Conservation (phyloP, 2,888 invertebrate species). For the Diplazon laetatorius region DNA sequence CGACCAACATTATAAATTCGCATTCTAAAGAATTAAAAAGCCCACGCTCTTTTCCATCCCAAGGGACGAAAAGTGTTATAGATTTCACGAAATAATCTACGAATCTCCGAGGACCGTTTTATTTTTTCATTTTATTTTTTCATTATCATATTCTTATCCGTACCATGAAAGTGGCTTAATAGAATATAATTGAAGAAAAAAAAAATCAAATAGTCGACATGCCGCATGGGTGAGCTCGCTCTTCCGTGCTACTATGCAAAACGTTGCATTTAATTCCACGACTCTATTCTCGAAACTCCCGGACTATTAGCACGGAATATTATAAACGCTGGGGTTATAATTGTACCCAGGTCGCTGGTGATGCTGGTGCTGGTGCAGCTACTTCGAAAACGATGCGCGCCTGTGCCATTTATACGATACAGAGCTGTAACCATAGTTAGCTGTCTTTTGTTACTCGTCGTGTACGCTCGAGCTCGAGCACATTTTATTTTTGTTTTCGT, state of each 20-base stretch:
- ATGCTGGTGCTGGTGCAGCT: slow-evolving; percentile 12
- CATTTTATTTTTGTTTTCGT: slow-evolving; percentile 14
- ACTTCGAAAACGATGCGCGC: slow-evolving; percentile 15
- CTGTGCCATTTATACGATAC: slow-evolving; percentile 28
- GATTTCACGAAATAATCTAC: neutral
- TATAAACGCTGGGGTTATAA: slow-evolving; percentile 55
- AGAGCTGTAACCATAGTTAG: slow-evolving; percentile 24
- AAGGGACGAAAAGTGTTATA: too few species aligned
- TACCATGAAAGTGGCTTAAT: slow-evolving; percentile 23
- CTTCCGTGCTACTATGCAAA: slow-evolving; percentile 16
- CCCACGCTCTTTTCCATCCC: too few species aligned
- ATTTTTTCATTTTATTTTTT: too few species aligned
- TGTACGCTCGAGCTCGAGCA: neutral
- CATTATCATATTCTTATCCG: slow-evolving; percentile 14
- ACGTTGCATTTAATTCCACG: slow-evolving; percentile 52
- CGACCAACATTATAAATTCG: too few species aligned
- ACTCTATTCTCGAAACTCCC: slow-evolving; percentile 48
- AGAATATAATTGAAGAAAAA: slow-evolving; percentile 35
- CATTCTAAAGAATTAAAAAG: too few species aligned
- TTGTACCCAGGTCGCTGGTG: slow-evolving; percentile 36
- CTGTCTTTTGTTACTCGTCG: slow-evolving; percentile 36
- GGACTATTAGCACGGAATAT: slow-evolving; percentile 59
- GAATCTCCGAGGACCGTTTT: neutral
- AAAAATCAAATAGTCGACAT: slow-evolving; percentile 42
- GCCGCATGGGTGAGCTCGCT: slow-evolving; percentile 7